These are phyloP conservation scores for Molossus alvarezi DNA, from an alignment of 2,797 vertebrate genomes.

Conservation along the genomic window DNA sequence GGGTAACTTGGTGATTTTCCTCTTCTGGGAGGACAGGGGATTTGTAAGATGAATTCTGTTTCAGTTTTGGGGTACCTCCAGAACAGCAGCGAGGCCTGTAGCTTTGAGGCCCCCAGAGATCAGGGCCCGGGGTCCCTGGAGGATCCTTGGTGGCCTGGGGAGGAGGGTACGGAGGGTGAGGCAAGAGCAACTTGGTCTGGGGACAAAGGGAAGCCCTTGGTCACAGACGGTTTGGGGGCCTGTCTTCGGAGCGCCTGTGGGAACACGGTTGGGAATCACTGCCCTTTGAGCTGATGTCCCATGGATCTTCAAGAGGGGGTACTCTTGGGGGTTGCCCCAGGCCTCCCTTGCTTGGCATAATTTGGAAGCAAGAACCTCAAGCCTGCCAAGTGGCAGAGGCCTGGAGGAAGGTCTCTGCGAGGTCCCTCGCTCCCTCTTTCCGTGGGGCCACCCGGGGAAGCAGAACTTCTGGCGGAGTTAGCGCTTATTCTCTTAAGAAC, in stretches of 20 bases:
- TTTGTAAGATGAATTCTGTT: conserved; percentile 68
- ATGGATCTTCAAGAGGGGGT: neutral
- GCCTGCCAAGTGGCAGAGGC: neutral
- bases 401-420: neutral
- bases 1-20: conserved; percentile 76
- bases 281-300: neutral
- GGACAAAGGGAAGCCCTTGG: conserved; percentile 84
- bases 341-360: neutral
- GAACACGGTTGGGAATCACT: neutral
- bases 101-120: conserved; percentile 54
- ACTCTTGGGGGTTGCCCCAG: neutral
- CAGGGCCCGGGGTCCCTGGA: conserved; percentile 20
- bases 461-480: neutral
- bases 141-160: neutral
- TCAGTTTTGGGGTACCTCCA: conserved; percentile 69
- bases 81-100: conserved; percentile 43
- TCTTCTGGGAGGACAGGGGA: conserved; percentile 43
- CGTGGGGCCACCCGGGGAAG: neutral
- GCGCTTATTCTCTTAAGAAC: neutral
- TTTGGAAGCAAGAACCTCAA: neutral
- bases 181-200: conserved; percentile 82
- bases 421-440: neutral
- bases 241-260: neutral
- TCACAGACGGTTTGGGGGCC: conserved; percentile 63
- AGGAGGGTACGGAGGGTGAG: neutral